These are phyloP conservation scores for Lottia gigantea DNA, from an alignment of 2,888 invertebrate species.

Conservation along the genomic window DNA sequence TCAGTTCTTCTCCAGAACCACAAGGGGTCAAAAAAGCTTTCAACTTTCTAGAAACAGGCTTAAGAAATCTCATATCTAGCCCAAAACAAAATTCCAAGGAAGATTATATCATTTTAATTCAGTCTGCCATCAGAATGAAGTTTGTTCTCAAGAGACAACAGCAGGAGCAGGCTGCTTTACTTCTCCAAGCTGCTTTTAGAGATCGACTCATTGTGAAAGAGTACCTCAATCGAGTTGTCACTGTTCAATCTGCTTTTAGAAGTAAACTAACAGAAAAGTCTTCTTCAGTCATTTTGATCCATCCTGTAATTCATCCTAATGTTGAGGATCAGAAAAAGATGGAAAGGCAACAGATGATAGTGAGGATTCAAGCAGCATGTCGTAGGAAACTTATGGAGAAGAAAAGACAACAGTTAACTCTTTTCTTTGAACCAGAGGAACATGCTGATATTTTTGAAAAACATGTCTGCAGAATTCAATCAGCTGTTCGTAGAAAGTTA, in stretches of 20 bases:
- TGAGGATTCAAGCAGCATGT: background rate
- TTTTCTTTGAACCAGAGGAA: background rate
- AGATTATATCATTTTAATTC: background rate
- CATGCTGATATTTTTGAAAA: background rate
- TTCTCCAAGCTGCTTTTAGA: background rate
- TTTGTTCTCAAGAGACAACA: background rate
- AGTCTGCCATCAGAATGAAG: background rate
- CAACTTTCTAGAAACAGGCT: background rate
- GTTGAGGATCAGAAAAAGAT: background rate
- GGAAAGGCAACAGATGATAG: background rate
- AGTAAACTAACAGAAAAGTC: background rate
- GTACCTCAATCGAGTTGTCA: background rate
- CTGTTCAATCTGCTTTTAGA: background rate
- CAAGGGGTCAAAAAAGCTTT: background rate
- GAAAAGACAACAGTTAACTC: background rate
- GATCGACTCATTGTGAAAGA: background rate
- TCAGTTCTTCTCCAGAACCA: background rate
- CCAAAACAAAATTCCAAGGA: background rate
- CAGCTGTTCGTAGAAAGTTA: background rate
- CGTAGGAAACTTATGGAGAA: background rate
- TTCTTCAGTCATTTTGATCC: background rate
- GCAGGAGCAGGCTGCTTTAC: background rate
- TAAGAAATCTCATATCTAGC: background rate
- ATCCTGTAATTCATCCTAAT: background rate
- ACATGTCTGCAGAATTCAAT: background rate